Base-by-base conservation (phyloP, 2,888 invertebrate species). In the Adelognathus sp. region DNA sequence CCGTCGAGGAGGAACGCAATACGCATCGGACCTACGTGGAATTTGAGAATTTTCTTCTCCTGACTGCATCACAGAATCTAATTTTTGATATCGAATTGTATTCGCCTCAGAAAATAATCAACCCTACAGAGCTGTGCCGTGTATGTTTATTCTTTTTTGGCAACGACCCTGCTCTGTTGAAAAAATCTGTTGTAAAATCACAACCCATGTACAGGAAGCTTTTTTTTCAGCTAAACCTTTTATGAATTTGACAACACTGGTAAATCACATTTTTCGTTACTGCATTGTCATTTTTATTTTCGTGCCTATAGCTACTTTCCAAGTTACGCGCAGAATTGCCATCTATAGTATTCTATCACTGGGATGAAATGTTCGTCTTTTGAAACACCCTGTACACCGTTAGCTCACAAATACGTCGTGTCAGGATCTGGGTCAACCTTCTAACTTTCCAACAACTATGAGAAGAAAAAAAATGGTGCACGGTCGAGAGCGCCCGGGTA, bases 1-100 rank as follows among this genome's bases (percentile, higher is more conserved):
- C 82, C 83, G 74, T 56, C 75, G 60, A 73, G 82, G 73, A 82
- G 82, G 79, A 83, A 82, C 82, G 80, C 61, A 73, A 80, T 71
- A 79, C 14, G 27, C 31, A 52, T 11, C 24, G 33, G 27, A 61
- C 44, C n/a, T 54, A n/a, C n/a, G n/a, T 39, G 50, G 61, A 50
- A 9, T n/a, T 9, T 2, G 21, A 9, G 21, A 21, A 79, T 80
- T 81, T 79, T 77, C 52, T 74, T 80, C 70, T 76, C 72, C 76
- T 41, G 56, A 76, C 63, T 71, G 41, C 60, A 39, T 39, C n/a
- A 21, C 21, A 21, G 16, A 71, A 18, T 41, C 14, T 50, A n/a
- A n/a, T 44, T 3, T 18, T 9, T 50, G n/a, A 50, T n/a, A 50
- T 60, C 29, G 36, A 6, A 70, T 61, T 36, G 9, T 58, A 33